Evolutionary conservation across 2,888 invertebrate species (phyloP), one percentile per base, ranked within the genome.

Genomic region (Neocrepidodera transversa): DNA sequence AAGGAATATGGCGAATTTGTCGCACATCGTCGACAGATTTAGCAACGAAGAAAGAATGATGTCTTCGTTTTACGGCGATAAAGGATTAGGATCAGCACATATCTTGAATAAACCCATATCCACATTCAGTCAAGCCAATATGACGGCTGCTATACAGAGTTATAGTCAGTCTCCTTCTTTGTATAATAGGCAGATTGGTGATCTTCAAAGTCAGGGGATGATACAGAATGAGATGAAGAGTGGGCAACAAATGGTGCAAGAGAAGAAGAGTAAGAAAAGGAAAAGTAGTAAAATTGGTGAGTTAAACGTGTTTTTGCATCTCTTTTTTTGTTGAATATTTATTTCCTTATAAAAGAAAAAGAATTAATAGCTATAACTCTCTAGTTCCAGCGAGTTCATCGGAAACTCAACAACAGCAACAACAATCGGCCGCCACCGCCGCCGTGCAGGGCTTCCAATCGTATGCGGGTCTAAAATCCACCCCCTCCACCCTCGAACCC

Each of bases 11-110:
- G 82, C 84, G 3, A 85, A 82, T 72, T 79, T 86, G 59, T 83
- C 85, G 10, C 86, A 86, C 75, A 85, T 86, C 76, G 79, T 86
- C 42, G 86, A 86, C 68, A 77, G 86, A 40, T 84, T 71, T 74
- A 63, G 63, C 51, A 82, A 82, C 63, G 85, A 86, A 45, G 85
- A 86, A 66, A 78, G 84, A 61, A 82, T 84, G 74, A 76, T 85
- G 66, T 73, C 78, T 18, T 74, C 82, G 7, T 79, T 83, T 52
- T 80, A 79, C 63, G 63, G 69, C 1, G 80, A 80, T 51, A 80
- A 79, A 65, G 72, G 71, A 17, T 54, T 77, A 35, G 58, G 73
- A 8, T 58, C 73, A 3, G 65, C 75, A 28, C 72, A 71, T 52
- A 73, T 80, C 69, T 78, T 78, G 62, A 75, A 72, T 47, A 79